A percentile compares a stretch with the other conserved stretches of the same genome.
These are phyloP conservation scores for Zaprionus davidi DNA, from an alignment of 1,140 invertebrate species.

Conservation along the genomic window DNA sequence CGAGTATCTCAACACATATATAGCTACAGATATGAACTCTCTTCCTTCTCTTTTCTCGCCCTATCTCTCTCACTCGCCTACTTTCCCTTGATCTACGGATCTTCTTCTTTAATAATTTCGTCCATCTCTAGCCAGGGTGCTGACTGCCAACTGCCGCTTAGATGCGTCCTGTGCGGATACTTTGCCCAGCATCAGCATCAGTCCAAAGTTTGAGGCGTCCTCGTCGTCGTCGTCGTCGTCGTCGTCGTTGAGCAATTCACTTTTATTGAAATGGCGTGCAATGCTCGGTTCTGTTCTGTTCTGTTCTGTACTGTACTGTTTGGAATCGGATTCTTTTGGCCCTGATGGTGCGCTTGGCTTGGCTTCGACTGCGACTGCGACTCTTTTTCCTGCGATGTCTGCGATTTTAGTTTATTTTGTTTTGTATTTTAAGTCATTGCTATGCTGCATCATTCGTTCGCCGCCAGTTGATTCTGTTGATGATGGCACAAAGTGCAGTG, in stretches of 20 bases:
- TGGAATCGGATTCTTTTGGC: slow-evolving; percentile 57
- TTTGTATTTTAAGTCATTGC: slow-evolving; percentile 79
- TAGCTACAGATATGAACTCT: too few relatives aligned
- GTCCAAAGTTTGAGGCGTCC: slow-evolving; percentile 69
- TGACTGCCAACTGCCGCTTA: slow-evolving; percentile 25
- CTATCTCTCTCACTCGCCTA: background rate
- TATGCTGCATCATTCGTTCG: slow-evolving; percentile 75
- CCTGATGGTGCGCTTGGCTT: slow-evolving; percentile 35
- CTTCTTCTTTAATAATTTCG: background rate
- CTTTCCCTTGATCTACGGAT: background rate
- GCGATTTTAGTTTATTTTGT: slow-evolving; percentile 69
- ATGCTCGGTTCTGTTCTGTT: slow-evolving; percentile 67
- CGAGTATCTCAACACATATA: too few relatives aligned
- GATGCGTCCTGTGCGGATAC: slow-evolving; percentile 59
- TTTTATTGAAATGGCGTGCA: slow-evolving; percentile 84
- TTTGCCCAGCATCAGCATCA: slow-evolving; percentile 60
- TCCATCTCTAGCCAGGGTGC: slow-evolving; percentile 24
- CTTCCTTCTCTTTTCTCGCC: background rate
- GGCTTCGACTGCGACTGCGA: slow-evolving; percentile 20
- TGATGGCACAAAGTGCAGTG: slow-evolving; percentile 83
- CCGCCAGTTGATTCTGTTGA: slow-evolving; percentile 80
- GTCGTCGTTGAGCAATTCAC: slow-evolving; percentile 74
- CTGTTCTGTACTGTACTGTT: slow-evolving; percentile 33
- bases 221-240: slow-evolving; percentile 50
- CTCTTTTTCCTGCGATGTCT: slow-evolving; percentile 33